phyloP scores from a whole-genome alignment of 2,113 vertebrate species.

The Ceyx margarethae region DNA sequence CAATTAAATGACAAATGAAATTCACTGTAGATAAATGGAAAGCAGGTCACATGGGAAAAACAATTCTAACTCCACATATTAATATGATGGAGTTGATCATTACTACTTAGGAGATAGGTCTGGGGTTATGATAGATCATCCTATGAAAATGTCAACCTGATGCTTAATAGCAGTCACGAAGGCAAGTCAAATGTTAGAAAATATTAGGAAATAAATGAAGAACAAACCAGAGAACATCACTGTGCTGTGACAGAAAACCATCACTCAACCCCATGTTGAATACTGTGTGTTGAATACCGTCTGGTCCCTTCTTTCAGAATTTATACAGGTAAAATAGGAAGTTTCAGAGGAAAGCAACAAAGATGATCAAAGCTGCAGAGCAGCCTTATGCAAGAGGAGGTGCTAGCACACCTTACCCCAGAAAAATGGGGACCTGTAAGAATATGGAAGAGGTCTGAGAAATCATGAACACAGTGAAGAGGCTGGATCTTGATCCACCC shows the following conservation, averaged over 20 bases:
- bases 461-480: background rate
- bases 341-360: background rate
- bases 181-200: slow-evolving; percentile 45
- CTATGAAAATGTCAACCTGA: slow-evolving; percentile 30
- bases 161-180: slow-evolving; percentile 41
- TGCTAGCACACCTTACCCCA: background rate
- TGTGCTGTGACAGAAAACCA: slow-evolving; percentile 6
- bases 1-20: slow-evolving; percentile 49
- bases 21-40: slow-evolving; percentile 46
- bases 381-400: background rate
- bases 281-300: background rate
- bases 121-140: slow-evolving; percentile 26
- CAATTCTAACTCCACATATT: slow-evolving; percentile 45
- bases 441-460: background rate
- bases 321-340: background rate
- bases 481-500: background rate
- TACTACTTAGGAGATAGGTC: slow-evolving; percentile 42
- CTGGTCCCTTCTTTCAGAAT: background rate
- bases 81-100: slow-evolving; percentile 54
- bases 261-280: background rate
- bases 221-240: slow-evolving; percentile 19
- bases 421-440: background rate
- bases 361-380: background rate
- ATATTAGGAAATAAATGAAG: slow-evolving; percentile 29
- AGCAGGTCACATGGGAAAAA: slow-evolving; percentile 25